A percentile compares a stretch with the other conserved stretches of the same genome.
Conservation (phyloP, 2,888 invertebrate species). For the Epirrhoe tristata region DNA sequence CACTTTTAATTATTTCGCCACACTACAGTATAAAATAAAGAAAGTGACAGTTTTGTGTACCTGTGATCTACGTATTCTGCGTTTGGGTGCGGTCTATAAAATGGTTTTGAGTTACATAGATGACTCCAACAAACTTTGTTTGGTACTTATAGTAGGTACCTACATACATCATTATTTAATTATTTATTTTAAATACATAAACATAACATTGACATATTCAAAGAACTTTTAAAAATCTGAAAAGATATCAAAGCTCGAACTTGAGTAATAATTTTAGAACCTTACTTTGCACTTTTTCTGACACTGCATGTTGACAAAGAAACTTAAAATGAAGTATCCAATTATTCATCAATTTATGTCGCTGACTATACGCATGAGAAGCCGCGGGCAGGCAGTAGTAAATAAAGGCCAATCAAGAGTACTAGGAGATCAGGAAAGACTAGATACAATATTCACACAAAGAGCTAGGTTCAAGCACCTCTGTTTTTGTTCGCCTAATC, state of each 20-base stretch:
- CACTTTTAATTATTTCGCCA: no score
- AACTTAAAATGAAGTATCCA: neutral
- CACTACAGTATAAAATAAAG: no score
- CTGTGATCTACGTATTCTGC: no score
- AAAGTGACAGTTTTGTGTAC: neutral
- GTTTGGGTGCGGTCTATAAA: constrained; percentile 70
- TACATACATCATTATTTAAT: no score
- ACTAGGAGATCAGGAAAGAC: constrained; percentile 20
- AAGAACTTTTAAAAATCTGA: no score
- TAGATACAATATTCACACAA: constrained; percentile 12
- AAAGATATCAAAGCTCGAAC: no score
- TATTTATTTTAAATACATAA: no score
- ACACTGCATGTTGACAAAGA: no score
- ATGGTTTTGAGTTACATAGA: constrained; percentile 68
- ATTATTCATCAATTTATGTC: neutral
- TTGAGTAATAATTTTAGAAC: no score
- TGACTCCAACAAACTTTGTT: constrained; percentile 57
- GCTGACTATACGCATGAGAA: neutral
- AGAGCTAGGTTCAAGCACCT: constrained; percentile 16
- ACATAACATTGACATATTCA: no score
- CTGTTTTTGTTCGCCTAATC: constrained; percentile 14
- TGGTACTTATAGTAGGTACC: constrained; percentile 62
- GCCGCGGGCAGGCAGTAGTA: neutral
- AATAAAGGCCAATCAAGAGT: neutral
- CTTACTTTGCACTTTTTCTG: no score